These are phyloP conservation scores for Lethocerus indicus DNA, from an alignment of 1,140 invertebrate genomes.

Conservation along the genomic window DNA sequence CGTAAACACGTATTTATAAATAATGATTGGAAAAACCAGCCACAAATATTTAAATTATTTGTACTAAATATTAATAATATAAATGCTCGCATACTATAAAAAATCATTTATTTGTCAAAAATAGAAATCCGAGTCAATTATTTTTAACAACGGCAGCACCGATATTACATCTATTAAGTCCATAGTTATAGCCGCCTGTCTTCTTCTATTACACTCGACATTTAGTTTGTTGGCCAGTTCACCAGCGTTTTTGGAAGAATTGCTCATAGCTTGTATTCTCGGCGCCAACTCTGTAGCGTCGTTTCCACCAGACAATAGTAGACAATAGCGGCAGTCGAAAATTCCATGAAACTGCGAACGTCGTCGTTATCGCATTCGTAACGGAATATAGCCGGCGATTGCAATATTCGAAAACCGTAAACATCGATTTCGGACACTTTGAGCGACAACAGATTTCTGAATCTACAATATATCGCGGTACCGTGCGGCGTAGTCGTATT, in stretches of 20 bases:
- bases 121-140: not conserved
- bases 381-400: conserved; percentile 31
- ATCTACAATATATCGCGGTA: too few relatives aligned
- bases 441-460: too few relatives aligned
- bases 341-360: conserved; percentile 42
- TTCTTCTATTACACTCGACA: conserved; percentile 46
- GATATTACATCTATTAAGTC: conserved; percentile 64
- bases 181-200: conserved; percentile 52
- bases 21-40: too few relatives aligned
- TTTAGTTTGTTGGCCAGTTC: conserved; percentile 47
- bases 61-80: too few relatives aligned
- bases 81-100: too few relatives aligned
- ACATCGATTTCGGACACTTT: too few relatives aligned
- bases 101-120: too few relatives aligned
- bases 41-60: too few relatives aligned
- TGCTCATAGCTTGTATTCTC: conserved; percentile 59
- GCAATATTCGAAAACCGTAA: too few relatives aligned
- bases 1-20: too few relatives aligned
- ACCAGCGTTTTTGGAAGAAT: conserved; percentile 55
- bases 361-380: conserved; percentile 39
- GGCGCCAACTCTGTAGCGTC: conserved; percentile 46
- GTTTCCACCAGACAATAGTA: conserved; percentile 50
- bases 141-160: conserved; percentile 28
- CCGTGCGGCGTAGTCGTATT: too few relatives aligned
- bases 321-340: conserved; percentile 38